Evolutionary conservation across 2,888 invertebrate genomes (phyloP), one percentile per base, ranked within the genome.

Genomic region (Acanthosepion pharaonis): DNA sequence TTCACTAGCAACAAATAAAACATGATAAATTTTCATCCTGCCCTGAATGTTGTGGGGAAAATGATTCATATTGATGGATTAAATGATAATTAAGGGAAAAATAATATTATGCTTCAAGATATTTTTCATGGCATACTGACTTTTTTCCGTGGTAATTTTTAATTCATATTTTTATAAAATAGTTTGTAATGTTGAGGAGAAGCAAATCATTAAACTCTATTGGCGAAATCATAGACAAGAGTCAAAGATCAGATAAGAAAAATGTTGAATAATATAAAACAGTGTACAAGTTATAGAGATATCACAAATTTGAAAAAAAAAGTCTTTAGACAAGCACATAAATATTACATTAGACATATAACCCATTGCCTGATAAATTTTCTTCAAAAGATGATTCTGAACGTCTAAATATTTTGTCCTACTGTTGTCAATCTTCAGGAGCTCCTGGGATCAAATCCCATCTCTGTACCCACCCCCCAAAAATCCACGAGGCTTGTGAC

Each of bases 401-500:
- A n/a, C 18, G 15, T 78, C 78, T 78, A n/a, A n/a, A 78, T 28
- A 28, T 9, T 78, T 78, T 78, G 78, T 78, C n/a, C n/a, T n/a
- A 78, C n/a, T 59, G 59, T 23, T 78, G 78, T 15, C n/a, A 78
- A 78, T 8, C n/a, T 9, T 11, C n/a, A n/a, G 33, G 33, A 78
- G n/a, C 28, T n/a, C 78, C 78, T 11, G 3, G 11, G 18, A 9
- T 78, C 9, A 11, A n/a, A 78, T 78, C n/a, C n/a, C 33, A 11
- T 15, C 78, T n/a, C 15, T n/a, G 15, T n/a, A 78, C n/a, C n/a
- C 28, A 28, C n/a, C 78, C 78, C 78, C 78, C 78, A 78, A n/a
- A 78, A 78, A 78, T 78, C 11, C 78, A 78, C n/a, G 78, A 78
- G n/a, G n/a, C 78, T 78, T 78, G 78, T 78, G 78, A 78, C 78